Conservation (phyloP, 2,797 vertebrate species). For the Danio choprae region DNA sequence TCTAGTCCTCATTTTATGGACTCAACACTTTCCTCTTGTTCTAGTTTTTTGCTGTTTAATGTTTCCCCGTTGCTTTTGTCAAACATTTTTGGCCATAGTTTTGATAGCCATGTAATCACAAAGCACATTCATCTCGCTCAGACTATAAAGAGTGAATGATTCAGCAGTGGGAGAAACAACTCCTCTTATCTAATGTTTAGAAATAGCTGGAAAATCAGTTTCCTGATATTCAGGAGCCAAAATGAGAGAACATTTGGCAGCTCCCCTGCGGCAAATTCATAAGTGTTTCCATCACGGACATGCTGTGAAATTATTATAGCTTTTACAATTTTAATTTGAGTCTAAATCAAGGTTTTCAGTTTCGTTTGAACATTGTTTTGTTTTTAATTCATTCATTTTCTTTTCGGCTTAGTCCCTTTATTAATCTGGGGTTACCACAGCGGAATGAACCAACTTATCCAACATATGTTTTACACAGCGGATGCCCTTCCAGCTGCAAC, state of each 20-base stretch:
- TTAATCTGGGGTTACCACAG: no score
- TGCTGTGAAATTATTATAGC: neutral
- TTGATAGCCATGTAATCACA: constrained; percentile 15
- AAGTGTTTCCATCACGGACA: constrained; percentile 31
- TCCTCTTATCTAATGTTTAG: constrained; percentile 51
- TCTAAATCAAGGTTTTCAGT: neutral
- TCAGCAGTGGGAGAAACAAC: neutral
- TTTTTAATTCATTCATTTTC: no score
- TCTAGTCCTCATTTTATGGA: neutral
- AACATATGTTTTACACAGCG: no score
- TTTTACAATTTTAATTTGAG: neutral
- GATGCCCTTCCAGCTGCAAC: no score
- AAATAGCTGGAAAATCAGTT: constrained; percentile 61
- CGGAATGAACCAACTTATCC: no score
- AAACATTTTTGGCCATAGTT: neutral
- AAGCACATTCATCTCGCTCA: constrained; percentile 13
- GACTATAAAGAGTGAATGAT: constrained; percentile 26
- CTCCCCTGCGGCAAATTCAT: constrained; percentile 52
- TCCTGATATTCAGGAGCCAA: constrained; percentile 34
- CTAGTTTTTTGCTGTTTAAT: constrained; percentile 27
- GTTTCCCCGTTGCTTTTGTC: constrained; percentile 32
- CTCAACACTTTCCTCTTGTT: neutral
- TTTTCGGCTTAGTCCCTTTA: no score
- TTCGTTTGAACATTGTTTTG: neutral
- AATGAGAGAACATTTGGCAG: constrained; percentile 34